phyloP scores from a whole-genome alignment of 2,888 invertebrate genomes.

The Dromius quadrimaculatus region DNA sequence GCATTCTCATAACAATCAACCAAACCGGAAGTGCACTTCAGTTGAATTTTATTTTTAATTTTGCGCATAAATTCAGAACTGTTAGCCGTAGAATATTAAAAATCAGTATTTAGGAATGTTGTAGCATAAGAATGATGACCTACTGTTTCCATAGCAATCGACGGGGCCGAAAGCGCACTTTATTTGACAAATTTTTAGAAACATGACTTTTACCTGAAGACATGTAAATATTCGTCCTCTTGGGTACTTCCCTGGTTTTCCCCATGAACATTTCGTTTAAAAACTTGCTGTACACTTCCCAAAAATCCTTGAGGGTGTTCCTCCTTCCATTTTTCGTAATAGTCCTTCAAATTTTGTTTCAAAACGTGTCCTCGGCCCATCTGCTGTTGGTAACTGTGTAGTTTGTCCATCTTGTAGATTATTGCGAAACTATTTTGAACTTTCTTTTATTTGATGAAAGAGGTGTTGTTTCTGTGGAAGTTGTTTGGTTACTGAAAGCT shows the following conservation, averaged over 20 bases:
- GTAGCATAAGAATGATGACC: no score
- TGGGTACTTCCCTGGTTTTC: neutral
- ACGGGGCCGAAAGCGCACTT: no score
- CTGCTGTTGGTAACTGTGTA: slow-evolving; percentile 30
- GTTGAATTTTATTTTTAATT: no score
- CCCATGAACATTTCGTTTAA: neutral
- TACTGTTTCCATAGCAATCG: no score
- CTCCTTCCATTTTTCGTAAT: slow-evolving; percentile 40
- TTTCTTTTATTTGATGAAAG: neutral
- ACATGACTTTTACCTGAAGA: slow-evolving; percentile 44
- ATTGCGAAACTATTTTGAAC: neutral
- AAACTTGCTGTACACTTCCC: slow-evolving; percentile 43
- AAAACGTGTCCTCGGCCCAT: slow-evolving; percentile 35
- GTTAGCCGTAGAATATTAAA: no score
- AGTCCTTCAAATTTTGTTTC: slow-evolving; percentile 33
- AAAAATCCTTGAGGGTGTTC: slow-evolving; percentile 42
- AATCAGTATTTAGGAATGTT: no score
- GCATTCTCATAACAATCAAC: no score
- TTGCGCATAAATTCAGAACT: no score
- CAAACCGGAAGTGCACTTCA: no score
- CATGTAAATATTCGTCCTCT: slow-evolving; percentile 34
- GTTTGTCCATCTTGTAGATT: slow-evolving; percentile 24
- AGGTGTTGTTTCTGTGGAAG: neutral
- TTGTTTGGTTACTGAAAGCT: slow-evolving; percentile 1
- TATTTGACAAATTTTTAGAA: no score